Base-by-base conservation (phyloP, 2,113 vertebrate genomes). In the Sebastes fasciatus region DNA sequence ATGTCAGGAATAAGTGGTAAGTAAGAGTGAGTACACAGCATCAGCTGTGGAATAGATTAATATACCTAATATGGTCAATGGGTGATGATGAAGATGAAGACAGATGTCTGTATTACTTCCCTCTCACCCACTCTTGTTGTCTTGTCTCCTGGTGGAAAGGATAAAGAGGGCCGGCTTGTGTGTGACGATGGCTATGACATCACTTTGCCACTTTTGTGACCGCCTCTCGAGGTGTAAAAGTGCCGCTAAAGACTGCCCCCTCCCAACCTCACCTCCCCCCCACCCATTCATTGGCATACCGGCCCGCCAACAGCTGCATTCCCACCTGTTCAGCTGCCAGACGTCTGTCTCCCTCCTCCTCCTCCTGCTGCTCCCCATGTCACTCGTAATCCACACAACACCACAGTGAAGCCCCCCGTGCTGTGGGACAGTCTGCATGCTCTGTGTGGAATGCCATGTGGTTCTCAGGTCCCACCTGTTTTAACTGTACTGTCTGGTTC, bases 381-480 rank as follows among this genome's bases (percentile, higher is more conserved):
- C 81, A 80, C 87, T 76, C 4, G 76, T 79, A 77, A 75, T 87
- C 76, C 88, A 79, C 84, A 63, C 82, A 70, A 77, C 81, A 84
- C 87, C 80, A 75, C 80, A 64, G 74, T 77, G 77, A 77, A 62
- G 72, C 64, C 74, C 67, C 17, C 58, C 19, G 70, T 75, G 69
- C 91, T 84, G 86, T 86, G 83, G 89, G 75, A 77, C 83, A 83
- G 77, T 84, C 80, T 94, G 94, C 94, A 95, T 95, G 94, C 68
- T 93, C 79, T 89, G 72, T 93, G 92, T 93, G 79, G 90, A 90
- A 94, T 89, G 91, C 63, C 74, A 83, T 80, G 85, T 88, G 82
- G 72, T 85, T 81, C 77, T 84, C 78, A 46, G 88, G 77, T 82
- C 65, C 60, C 80, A 87, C 80, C 79, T 87, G 89, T 86, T 93